Evolutionary conservation across 1,140 invertebrate genomes (phyloP).

Genomic region (Hycleus phaleratus): DNA sequence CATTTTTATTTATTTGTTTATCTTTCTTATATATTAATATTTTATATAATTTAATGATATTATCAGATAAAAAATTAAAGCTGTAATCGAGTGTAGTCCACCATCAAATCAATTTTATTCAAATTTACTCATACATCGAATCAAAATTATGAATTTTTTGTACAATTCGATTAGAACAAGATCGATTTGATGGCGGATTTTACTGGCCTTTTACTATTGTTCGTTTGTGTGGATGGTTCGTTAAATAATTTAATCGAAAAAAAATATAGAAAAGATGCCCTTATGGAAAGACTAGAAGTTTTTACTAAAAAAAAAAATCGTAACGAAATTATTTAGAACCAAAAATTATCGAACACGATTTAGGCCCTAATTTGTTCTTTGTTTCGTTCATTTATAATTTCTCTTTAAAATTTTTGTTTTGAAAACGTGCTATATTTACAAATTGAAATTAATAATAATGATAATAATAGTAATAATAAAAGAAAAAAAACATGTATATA

Average conservation of each 20-base stretch:
- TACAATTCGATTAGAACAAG: too few species aligned
- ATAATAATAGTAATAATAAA: too few species aligned
- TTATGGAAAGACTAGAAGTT: constrained; percentile 24
- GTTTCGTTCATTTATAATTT: too few species aligned
- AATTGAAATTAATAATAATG: constrained; percentile 5
- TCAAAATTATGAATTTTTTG: background rate
- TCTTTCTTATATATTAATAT: constrained; percentile 8
- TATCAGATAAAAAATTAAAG: constrained; percentile 19
- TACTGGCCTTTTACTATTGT: background rate
- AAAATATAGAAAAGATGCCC: constrained; percentile 17
- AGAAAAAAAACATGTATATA: background rate
- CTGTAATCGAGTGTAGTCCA: background rate
- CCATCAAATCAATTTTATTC: background rate
- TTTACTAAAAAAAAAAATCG: background rate
- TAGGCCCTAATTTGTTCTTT: too few species aligned
- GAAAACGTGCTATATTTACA: constrained; percentile 20
- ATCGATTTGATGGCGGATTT: background rate
- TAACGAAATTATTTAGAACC: background rate
- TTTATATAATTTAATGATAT: constrained; percentile 7
- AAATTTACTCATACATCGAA: background rate
- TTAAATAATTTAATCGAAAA: too few species aligned
- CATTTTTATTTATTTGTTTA: constrained; percentile 16
- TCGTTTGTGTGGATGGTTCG: too few species aligned
- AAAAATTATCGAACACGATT: too few species aligned
- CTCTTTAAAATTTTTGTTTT: background rate